Percentiles rank a stretch among this genome's conserved stretches.
Evolutionary conservation across 2,113 vertebrate genomes (phyloP).

Genomic region (rat (Rattus norvegicus)): GRCr8 NC_086035.1:28110001-28110500

Average conservation of each 20-base stretch:
- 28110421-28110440: slow-evolving; percentile 1
- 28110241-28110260: background rate
- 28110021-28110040: background rate
- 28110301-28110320: background rate
- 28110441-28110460: background rate
- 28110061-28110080: background rate
- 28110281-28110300: background rate
- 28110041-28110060: background rate
- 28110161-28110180: background rate
- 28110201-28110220: background rate
- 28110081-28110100: background rate
- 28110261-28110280: background rate
- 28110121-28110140: background rate
- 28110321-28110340: background rate
- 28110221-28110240: background rate
- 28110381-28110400: background rate
- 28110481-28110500: too few species aligned
- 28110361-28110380: background rate
- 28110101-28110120: background rate
- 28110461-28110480: background rate
- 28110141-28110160: background rate
- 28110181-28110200: background rate
- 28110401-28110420: background rate
- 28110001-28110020: background rate
- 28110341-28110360: slow-evolving; percentile 1